Conservation (phyloP, 2,888 invertebrate genomes). For the Apodemia zela region DNA sequence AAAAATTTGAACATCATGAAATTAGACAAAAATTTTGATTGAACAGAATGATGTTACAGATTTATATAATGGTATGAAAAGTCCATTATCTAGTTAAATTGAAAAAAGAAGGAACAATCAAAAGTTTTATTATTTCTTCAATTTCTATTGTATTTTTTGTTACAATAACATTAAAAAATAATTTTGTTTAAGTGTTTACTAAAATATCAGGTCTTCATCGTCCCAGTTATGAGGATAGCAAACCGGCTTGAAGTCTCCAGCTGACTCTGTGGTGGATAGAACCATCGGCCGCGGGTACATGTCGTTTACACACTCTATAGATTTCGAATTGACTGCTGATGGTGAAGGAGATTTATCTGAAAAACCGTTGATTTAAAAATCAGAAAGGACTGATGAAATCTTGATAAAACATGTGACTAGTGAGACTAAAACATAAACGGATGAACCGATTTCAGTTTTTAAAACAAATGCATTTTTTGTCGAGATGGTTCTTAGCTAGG, state of each 20-base stretch:
- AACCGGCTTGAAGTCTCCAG: conserved; percentile 49
- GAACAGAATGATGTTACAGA: too few species aligned
- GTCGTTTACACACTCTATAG: conserved; percentile 44
- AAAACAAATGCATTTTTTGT: too few species aligned
- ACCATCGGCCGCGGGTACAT: conserved; percentile 39
- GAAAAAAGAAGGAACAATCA: too few species aligned
- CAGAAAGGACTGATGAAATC: background rate
- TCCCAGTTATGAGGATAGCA: conserved; percentile 66
- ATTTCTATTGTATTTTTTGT: background rate
- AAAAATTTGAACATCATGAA: too few species aligned
- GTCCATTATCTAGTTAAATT: too few species aligned
- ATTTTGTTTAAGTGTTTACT: conserved; percentile 27
- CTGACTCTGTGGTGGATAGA: conserved; percentile 45
- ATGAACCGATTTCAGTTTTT: too few species aligned
- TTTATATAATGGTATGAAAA: too few species aligned
- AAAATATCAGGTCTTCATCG: conserved; percentile 69
- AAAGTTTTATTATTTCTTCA: too few species aligned
- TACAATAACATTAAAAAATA: background rate
- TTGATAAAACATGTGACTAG: too few species aligned
- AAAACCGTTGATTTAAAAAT: background rate
- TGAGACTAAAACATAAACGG: too few species aligned
- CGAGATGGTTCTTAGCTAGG: too few species aligned
- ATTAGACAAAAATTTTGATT: too few species aligned
- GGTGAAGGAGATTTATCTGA: conserved; percentile 31
- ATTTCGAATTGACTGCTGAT: conserved; percentile 35